Base-by-base conservation (phyloP, 2,797 vertebrate species). In the Chaunax sp. region DNA sequence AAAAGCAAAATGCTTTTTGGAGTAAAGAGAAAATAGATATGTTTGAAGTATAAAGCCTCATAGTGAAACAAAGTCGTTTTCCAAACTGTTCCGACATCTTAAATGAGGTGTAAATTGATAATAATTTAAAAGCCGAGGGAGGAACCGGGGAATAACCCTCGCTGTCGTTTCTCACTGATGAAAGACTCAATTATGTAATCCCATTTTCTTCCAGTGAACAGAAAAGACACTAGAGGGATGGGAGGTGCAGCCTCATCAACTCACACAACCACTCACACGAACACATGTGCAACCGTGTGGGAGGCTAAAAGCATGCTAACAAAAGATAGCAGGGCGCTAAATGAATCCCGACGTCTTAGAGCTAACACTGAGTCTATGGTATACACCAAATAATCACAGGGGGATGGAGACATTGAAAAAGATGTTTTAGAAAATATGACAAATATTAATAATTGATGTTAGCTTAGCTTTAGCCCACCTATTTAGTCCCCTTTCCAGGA, bases 171-270 rank as follows among this genome's bases (percentile, higher is more conserved):
- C 72, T 50, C 7, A 43, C 67, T 75, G 75, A 84, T 87, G 74
- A 88, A 91, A 89, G 79, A 85, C 75, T 76, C 80, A 86, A 90
- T 92, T 89, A 91, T 77, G 86, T 89, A 87, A 93, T 89, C 77
- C 41, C 45, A 80, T 90, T 90, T 89, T 77, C 77, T 78, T 68
- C 69, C 70, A 73, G 68, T 63, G 66, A 82, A 80, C 81, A 64
- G 69, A 79, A 65, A 82, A 46, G 64, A 83, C 4, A 80, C 81
- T 69, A 57, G 60, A 68, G 75, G 87, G 82, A 81, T 8, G 57
- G 22, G 40, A 65, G 35, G 53, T 20, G 22, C 12, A 54, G 35
- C n/a, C 30, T 56, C 45, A 25, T 7, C 4, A n/a, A 14, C 20
- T 19, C 18, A 46, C 52, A 65, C 2, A 33, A 10, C 4, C 22